Evolutionary conservation across 2,113 vertebrate genomes (phyloP), one percentile per base, ranked within the genome.

Genomic region (Pelobates fuscus): DNA sequence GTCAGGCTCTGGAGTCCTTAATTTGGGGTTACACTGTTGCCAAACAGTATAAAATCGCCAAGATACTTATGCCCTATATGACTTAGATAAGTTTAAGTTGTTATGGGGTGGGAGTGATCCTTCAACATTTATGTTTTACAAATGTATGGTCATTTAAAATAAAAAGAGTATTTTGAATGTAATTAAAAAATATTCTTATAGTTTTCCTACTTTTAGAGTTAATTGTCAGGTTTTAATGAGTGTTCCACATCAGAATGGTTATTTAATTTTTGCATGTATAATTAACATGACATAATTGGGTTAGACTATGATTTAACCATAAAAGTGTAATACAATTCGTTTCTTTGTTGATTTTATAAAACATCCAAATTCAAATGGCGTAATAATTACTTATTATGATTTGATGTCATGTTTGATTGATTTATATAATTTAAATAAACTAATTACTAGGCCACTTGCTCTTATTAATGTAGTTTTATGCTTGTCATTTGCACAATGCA

Each of bases 381-480:
- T 59, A 59, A 59, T 70, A 70, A 59, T 70, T 59, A 59, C 37
- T 70, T 54, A 70, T 21, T 59, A 7, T 59, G 30, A 59, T 43
- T 59, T 44, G 54, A 70, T 43, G 67, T 59, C 32, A 59, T 26
- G 49, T 70, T 70, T 58, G 49, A 70, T 70, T 70, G 67, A 59
- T 70, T 59, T 59, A 59, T 58, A 59, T 26, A 23, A 43, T 70
- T 57, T 70, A 18, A 70, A 59, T 59, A 23, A 70, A 43, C 27
- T 59, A 59, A 70, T 70, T 70, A 70, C 23, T 30, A 70, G 29
- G 58, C 67, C 58, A 43, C 23, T 18, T 32, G 26, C 23, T 43
- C 30, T 26, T 54, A 70, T 70, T 70, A 70, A 20, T 29, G 41
- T 20, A 25, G 26, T 59, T 70, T 59, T 24, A n/a, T 24, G 25